phyloP scores from a whole-genome alignment of 2,888 invertebrate species.

The Agrotis clavis region DNA sequence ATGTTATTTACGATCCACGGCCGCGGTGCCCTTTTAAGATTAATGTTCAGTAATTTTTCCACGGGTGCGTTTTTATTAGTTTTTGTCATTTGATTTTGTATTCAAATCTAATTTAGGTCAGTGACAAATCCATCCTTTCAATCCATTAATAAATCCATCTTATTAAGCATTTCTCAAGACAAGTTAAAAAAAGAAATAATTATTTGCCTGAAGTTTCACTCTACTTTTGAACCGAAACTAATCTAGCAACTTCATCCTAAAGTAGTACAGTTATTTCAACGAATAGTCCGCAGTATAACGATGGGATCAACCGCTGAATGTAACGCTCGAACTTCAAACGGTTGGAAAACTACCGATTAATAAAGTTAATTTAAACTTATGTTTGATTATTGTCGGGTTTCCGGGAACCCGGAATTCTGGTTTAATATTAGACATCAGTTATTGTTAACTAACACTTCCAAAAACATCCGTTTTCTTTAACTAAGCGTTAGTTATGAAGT shows the following conservation, averaged over 20 bases:
- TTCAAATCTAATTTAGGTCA: too few relatives aligned
- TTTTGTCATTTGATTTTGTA: too few relatives aligned
- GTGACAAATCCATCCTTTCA: too few relatives aligned
- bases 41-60: too few relatives aligned
- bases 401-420: slow-evolving; percentile 1
- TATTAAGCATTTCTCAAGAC: too few relatives aligned
- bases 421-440: slow-evolving; percentile 33
- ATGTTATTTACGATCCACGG: too few relatives aligned
- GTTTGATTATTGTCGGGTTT: slow-evolving; percentile 23
- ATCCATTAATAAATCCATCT: too few relatives aligned
- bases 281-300: slow-evolving; percentile 18
- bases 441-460: slow-evolving; percentile 1
- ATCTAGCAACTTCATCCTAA: background rate
- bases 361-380: slow-evolving; percentile 58
- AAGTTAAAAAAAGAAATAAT: too few relatives aligned
- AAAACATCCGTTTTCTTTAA: too few relatives aligned
- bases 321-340: slow-evolving; percentile 44
- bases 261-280: slow-evolving; percentile 19
- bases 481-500: slow-evolving; percentile 32
- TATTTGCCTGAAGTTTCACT: too few relatives aligned
- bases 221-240: background rate
- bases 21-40: too few relatives aligned
- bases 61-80: too few relatives aligned
- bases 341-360: slow-evolving; percentile 54
- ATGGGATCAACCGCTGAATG: slow-evolving; percentile 42